Evolutionary conservation across 2,888 invertebrate species (phyloP).

Genomic region (Agrotis segetum): DNA sequence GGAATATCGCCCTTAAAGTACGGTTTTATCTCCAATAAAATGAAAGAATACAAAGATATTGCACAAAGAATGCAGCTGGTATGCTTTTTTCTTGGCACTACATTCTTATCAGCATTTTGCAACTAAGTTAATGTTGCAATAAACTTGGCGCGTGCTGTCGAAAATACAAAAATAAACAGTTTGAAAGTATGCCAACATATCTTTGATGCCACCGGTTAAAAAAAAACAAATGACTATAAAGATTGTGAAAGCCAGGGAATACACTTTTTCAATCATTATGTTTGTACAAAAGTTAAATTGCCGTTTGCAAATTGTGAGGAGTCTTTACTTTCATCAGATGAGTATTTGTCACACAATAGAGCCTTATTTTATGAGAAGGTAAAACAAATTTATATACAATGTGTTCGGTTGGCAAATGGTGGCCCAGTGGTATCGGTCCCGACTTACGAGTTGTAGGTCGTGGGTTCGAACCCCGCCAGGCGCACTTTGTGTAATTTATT

Average conservation of each 20-base stretch:
- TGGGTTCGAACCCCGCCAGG: too few relatives aligned
- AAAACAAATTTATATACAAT: too few relatives aligned
- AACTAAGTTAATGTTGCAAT: conserved; percentile 23
- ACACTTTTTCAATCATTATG: not conserved
- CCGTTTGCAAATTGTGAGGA: not conserved
- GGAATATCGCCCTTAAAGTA: not conserved
- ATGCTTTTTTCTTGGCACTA: conserved; percentile 25
- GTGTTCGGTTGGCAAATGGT: too few relatives aligned
- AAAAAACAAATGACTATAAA: conserved; percentile 1
- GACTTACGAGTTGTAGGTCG: too few relatives aligned
- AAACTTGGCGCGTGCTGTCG: conserved; percentile 28
- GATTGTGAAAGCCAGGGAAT: not conserved
- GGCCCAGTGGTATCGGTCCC: too few relatives aligned
- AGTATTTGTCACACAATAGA: too few relatives aligned
- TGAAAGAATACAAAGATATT: not conserved
- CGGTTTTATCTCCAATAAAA: not conserved
- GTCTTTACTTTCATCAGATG: too few relatives aligned
- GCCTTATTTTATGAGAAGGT: too few relatives aligned
- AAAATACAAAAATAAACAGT: conserved; percentile 23
- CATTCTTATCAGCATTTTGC: conserved; percentile 14
- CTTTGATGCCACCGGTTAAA: not conserved
- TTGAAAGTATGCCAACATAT: conserved; percentile 32
- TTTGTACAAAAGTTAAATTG: not conserved
- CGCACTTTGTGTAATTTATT: too few relatives aligned
- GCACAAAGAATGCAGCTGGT: not conserved